phyloP scores from a whole-genome alignment of 1,140 invertebrate species.

The Diachasma alloeum region DNA sequence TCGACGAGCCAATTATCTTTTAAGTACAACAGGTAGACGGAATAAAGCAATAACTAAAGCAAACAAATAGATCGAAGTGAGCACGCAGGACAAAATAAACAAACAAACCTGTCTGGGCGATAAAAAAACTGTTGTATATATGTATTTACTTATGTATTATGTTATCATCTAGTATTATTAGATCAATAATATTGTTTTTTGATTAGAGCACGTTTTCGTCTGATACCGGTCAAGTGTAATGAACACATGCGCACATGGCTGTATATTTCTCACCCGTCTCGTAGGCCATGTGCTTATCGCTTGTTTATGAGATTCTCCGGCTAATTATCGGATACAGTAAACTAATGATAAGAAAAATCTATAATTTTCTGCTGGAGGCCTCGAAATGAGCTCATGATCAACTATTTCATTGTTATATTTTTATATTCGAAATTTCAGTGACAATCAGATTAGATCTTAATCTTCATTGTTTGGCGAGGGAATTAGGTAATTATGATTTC shows the following conservation, averaged over 20 bases:
- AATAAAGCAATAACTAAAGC: too few relatives aligned
- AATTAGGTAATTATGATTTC: too few relatives aligned
- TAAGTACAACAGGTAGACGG: background rate
- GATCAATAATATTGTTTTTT: background rate
- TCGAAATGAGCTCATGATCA: too few relatives aligned
- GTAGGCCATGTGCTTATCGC: constrained; percentile 19
- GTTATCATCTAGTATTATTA: background rate
- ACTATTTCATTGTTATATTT: too few relatives aligned
- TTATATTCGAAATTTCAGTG: too few relatives aligned
- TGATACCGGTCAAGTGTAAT: background rate
- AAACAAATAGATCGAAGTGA: too few relatives aligned
- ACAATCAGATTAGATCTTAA: too few relatives aligned
- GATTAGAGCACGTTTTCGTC: background rate
- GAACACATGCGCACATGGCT: background rate
- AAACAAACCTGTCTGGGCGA: background rate
- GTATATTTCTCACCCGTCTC: background rate
- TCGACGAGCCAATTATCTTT: background rate
- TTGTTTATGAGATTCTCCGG: background rate
- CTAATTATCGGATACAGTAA: constrained; percentile 27
- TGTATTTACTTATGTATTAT: background rate
- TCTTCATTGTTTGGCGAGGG: too few relatives aligned
- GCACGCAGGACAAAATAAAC: background rate
- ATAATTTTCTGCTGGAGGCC: too few relatives aligned
- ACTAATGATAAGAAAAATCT: background rate
- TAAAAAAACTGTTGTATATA: background rate